phyloP scores from a whole-genome alignment of 2,113 vertebrate genomes.

The Daubentonia madagascariensis region DNA sequence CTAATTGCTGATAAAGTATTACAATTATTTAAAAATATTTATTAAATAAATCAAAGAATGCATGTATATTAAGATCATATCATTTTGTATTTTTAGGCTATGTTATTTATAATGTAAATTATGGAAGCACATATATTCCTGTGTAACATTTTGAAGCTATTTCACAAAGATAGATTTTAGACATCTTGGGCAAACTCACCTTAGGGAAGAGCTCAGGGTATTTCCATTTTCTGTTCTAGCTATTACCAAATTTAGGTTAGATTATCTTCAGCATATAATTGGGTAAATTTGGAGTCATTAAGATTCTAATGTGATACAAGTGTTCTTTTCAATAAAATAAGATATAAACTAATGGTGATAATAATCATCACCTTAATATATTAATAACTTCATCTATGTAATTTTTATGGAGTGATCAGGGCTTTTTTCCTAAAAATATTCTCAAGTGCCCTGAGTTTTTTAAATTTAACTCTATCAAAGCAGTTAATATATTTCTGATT shows the following conservation, averaged over 20 bases:
- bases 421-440: background rate
- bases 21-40: background rate
- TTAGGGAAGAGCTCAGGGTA: background rate
- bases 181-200: background rate
- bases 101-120: background rate
- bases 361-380: background rate
- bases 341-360: background rate
- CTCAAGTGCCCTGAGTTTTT: background rate
- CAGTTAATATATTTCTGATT: background rate
- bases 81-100: background rate
- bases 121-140: background rate
- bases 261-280: background rate
- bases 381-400: background rate
- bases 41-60: background rate
- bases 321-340: constrained; percentile 28
- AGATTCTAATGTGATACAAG: background rate
- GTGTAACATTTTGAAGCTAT: background rate
- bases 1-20: background rate
- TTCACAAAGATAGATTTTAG: background rate
- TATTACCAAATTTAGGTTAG: background rate
- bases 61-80: background rate
- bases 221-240: background rate
- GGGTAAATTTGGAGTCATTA: background rate
- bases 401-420: background rate
- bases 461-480: background rate